These are phyloP conservation scores for Carassius carassius DNA, from an alignment of 2,113 vertebrate species.

Conservation along the genomic window DNA sequence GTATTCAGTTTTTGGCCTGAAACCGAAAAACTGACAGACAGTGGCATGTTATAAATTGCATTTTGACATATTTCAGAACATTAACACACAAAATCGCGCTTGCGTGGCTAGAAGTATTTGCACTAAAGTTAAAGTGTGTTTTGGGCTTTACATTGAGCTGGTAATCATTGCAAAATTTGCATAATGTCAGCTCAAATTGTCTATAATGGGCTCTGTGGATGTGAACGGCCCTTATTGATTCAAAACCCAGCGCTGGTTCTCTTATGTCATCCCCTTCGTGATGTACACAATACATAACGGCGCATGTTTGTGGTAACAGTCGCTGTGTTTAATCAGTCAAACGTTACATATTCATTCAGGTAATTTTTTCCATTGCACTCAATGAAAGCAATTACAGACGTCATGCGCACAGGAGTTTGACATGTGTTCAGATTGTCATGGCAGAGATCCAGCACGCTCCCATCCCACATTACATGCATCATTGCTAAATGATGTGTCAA, in stretches of 20 bases:
- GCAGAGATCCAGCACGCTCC: conserved; percentile 11
- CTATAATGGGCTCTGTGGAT: neutral
- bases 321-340: neutral
- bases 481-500: conserved; percentile 51
- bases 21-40: neutral
- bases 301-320: conserved; percentile 28
- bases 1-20: neutral
- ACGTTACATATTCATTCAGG: neutral
- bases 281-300: conserved; percentile 11
- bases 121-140: neutral
- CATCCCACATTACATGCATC: conserved; percentile 28
- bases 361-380: conserved; percentile 46
- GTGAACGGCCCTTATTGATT: neutral
- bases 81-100: neutral
- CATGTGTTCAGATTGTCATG: conserved; percentile 29
- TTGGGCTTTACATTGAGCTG: neutral
- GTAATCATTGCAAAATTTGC: neutral
- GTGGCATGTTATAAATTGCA: neutral
- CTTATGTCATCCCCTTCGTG: neutral
- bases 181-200: neutral
- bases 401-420: conserved; percentile 16
- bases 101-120: neutral
- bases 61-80: neutral
- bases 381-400: conserved; percentile 44
- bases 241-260: neutral